Conservation (phyloP, 2,888 invertebrate species). For the Endotricha flammealis region DNA sequence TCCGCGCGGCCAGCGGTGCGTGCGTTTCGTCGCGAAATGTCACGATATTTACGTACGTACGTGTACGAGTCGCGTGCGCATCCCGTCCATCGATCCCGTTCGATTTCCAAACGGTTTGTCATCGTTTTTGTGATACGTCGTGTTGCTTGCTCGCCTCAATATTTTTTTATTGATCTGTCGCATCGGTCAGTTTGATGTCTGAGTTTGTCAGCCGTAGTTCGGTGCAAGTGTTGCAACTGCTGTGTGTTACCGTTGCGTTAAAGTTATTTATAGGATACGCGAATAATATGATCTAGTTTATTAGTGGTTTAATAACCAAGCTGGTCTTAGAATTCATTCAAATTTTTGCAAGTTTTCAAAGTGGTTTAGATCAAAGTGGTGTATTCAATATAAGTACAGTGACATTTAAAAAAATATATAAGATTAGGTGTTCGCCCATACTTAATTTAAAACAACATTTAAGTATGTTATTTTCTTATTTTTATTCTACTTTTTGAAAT, state of each 20-base stretch:
- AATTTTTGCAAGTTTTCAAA: too few relatives aligned
- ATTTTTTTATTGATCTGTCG: slow-evolving; percentile 20
- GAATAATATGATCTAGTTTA: background rate
- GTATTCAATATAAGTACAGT: too few relatives aligned
- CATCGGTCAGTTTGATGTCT: slow-evolving; percentile 3
- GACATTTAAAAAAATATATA: too few relatives aligned
- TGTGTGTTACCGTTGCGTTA: slow-evolving; percentile 3
- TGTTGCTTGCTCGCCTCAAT: slow-evolving; percentile 29
- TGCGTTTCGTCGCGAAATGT: slow-evolving; percentile 43
- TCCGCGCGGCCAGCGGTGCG: slow-evolving; percentile 18
- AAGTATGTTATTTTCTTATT: too few relatives aligned
- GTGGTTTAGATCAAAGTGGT: too few relatives aligned
- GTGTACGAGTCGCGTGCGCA: slow-evolving; percentile 46
- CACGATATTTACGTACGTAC: slow-evolving; percentile 66
- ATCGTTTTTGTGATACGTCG: slow-evolving; percentile 33
- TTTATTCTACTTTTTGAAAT: too few relatives aligned
- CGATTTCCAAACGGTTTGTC: slow-evolving; percentile 42
- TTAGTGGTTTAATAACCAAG: background rate
- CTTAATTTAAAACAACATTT: too few relatives aligned
- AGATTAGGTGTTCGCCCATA: too few relatives aligned
- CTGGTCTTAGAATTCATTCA: too few relatives aligned
- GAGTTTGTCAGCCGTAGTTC: slow-evolving; percentile 3
- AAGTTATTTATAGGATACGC: slow-evolving; percentile 6
- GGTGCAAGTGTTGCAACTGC: slow-evolving; percentile 2
- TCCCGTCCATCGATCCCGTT: slow-evolving; percentile 46